Percentiles rank a stretch among this genome's conserved stretches.
These are phyloP conservation scores for Sturnus vulgaris DNA, from an alignment of 2,113 vertebrate genomes.

Conservation along the genomic window DNA sequence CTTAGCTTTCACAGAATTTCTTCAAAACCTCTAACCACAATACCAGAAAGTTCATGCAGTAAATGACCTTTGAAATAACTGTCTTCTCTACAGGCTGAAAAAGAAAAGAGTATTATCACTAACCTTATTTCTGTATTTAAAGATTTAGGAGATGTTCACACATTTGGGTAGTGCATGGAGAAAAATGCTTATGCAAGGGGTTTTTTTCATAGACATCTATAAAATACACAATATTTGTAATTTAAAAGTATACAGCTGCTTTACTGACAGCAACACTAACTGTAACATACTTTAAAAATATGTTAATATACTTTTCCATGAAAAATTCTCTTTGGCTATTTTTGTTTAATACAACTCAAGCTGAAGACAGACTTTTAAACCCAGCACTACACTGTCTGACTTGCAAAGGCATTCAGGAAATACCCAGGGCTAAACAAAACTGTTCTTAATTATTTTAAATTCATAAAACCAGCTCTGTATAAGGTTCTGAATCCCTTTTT, in stretches of 20 bases:
- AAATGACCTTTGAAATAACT: background rate
- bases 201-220: background rate
- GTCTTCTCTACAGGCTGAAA: background rate
- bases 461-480: slow-evolving; percentile 19
- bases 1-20: background rate
- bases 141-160: background rate
- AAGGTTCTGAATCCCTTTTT: slow-evolving; percentile 16
- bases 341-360: background rate
- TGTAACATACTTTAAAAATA: background rate
- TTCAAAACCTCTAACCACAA: background rate
- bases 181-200: background rate
- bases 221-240: background rate
- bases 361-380: background rate
- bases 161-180: background rate
- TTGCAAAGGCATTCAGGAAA: slow-evolving; percentile 36
- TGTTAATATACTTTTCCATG: background rate
- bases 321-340: background rate
- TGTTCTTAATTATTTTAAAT: slow-evolving; percentile 52
- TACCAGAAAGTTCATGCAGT: background rate
- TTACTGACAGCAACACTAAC: background rate
- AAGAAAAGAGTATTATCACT: background rate
- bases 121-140: background rate
- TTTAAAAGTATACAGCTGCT: background rate
- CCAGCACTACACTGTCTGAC: background rate
- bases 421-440: slow-evolving; percentile 46